phyloP scores from a whole-genome alignment of 2,113 vertebrate species.

The Odocoileus hemionus region DNA sequence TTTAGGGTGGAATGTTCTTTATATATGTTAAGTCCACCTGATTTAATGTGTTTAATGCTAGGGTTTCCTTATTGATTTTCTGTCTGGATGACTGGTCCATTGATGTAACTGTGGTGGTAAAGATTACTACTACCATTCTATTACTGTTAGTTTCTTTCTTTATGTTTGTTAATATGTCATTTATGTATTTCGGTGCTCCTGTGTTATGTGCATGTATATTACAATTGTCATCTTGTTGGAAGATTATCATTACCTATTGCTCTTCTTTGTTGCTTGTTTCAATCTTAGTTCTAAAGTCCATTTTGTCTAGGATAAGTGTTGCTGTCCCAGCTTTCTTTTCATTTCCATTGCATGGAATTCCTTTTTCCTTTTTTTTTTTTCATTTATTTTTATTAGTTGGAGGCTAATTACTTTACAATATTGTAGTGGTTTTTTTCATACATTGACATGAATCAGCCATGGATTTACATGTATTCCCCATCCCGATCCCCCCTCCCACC shows the following conservation, averaged over 20 bases:
- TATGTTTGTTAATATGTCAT: background rate
- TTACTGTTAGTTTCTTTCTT: background rate
- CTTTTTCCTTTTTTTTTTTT: background rate
- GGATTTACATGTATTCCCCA: too few species aligned
- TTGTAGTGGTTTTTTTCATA: too few species aligned
- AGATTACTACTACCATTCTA: background rate
- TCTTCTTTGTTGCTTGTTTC: background rate
- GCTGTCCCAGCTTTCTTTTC: background rate
- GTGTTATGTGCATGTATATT: background rate
- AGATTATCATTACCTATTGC: background rate
- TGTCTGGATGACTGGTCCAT: background rate
- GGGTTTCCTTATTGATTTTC: background rate
- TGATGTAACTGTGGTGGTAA: background rate
- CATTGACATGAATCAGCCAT: too few species aligned
- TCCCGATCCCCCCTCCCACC: too few species aligned
- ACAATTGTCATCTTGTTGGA: background rate
- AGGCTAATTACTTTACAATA: too few species aligned
- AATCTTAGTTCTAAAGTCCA: background rate
- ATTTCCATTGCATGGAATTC: background rate
- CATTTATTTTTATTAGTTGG: too few species aligned
- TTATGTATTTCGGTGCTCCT: background rate
- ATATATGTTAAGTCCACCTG: background rate
- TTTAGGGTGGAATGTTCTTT: background rate
- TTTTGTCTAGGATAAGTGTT: background rate
- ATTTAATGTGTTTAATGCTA: background rate